Conservation (phyloP, 2,888 invertebrate genomes). For the Oxyteleia sp. region DNA sequence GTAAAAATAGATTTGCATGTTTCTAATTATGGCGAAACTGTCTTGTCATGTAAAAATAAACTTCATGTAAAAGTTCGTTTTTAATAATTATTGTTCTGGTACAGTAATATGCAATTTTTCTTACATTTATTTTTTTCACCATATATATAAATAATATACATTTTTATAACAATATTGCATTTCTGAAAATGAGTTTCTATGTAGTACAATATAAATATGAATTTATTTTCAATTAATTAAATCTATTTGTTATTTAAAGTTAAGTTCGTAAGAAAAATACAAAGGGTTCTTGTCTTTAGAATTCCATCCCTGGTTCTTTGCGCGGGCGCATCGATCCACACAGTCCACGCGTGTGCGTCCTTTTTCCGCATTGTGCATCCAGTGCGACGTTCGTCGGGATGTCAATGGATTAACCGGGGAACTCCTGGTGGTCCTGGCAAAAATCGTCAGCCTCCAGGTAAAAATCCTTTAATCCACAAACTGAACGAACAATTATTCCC, state of each 20-base stretch:
- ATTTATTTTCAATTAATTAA: no score
- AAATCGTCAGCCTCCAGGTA: conserved; percentile 63
- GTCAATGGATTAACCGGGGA: conserved; percentile 52
- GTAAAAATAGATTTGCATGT: no score
- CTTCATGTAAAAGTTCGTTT: no score
- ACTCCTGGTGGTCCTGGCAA: conserved; percentile 53
- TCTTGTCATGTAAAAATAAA: no score
- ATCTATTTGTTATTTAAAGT: background rate
- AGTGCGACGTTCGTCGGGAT: conserved; percentile 65
- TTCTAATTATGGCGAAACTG: no score
- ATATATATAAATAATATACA: no score
- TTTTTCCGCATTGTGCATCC: conserved; percentile 70
- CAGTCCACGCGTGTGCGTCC: conserved; percentile 63
- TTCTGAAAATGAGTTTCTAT: no score
- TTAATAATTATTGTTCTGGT: no score
- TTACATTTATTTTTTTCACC: no score
- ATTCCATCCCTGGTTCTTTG: conserved; percentile 75
- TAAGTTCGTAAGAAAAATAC: background rate
- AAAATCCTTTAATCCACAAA: background rate
- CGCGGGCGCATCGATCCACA: conserved; percentile 77
- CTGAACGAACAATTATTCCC: background rate
- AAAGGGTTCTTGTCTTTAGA: conserved; percentile 48
- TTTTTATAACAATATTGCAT: no score
- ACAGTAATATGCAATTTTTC: no score
- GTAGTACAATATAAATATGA: no score